Percentiles rank a stretch among this genome's conserved stretches.
These are phyloP conservation scores for Aphaenogaster rudis DNA, from an alignment of 1,140 invertebrate genomes.

Conservation along the genomic window DNA sequence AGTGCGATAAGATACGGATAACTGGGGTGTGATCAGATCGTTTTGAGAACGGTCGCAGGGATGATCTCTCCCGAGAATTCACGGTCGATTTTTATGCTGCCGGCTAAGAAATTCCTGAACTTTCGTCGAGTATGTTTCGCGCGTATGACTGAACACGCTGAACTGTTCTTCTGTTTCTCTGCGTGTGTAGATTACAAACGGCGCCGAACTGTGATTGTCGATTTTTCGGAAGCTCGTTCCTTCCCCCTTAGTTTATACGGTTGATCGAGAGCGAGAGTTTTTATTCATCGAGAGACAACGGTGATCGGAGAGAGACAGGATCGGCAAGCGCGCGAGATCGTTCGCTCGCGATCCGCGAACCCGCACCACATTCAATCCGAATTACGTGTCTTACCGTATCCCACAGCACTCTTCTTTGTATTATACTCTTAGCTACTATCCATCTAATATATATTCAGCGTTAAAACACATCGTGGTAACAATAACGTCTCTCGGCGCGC, in stretches of 20 bases:
- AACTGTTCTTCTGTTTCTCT: slow-evolving; percentile 17
- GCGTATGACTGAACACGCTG: background rate
- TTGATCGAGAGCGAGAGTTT: slow-evolving; percentile 22
- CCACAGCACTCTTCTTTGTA: slow-evolving; percentile 78
- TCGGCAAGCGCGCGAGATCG: slow-evolving; percentile 4
- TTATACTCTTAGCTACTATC: slow-evolving; percentile 77
- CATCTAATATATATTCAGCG: slow-evolving; percentile 76
- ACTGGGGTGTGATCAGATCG: background rate
- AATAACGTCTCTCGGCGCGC: slow-evolving; percentile 72
- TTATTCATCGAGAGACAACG: background rate
- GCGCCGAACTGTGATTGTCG: slow-evolving; percentile 62
- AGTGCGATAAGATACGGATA: slow-evolving; percentile 1
- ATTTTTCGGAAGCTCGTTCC: slow-evolving; percentile 36
- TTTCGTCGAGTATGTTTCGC: slow-evolving; percentile 2
- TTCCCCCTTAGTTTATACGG: slow-evolving; percentile 19
- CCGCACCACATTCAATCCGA: slow-evolving; percentile 70
- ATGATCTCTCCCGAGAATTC: slow-evolving; percentile 25
- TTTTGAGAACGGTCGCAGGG: slow-evolving; percentile 6
- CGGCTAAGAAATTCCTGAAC: slow-evolving; percentile 9
- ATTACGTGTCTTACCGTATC: slow-evolving; percentile 77
- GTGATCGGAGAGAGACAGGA: slow-evolving; percentile 1
- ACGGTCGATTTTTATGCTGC: slow-evolving; percentile 38
- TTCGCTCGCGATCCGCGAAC: slow-evolving; percentile 55
- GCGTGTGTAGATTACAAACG: slow-evolving; percentile 22
- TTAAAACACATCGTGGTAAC: slow-evolving; percentile 76